phyloP scores from a whole-genome alignment of 2,113 vertebrate species.

The Sardina pilchardus region DNA sequence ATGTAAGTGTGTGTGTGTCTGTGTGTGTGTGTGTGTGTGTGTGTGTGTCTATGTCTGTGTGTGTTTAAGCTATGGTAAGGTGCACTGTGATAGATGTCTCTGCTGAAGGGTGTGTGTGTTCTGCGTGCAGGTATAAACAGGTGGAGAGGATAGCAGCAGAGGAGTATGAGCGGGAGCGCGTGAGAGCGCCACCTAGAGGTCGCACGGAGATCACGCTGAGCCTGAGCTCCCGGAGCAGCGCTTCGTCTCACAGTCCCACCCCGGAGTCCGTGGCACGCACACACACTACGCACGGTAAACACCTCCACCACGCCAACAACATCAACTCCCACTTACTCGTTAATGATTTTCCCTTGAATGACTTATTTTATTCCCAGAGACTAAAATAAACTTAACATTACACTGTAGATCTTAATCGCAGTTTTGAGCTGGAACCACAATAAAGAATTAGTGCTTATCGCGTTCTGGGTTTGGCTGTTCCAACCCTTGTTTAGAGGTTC shows the following conservation, averaged over 20 bases:
- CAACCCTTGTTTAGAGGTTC: neutral
- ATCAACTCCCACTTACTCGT: neutral
- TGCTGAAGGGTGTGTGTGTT: neutral
- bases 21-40: neutral
- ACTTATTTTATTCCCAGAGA: neutral
- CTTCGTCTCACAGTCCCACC: constrained; percentile 63
- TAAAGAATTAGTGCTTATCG: neutral
- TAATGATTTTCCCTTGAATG: neutral
- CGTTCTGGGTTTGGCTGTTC: neutral
- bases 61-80: neutral
- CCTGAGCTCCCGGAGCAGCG: constrained; percentile 77
- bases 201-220: constrained; percentile 89
- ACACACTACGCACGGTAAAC: constrained; percentile 32
- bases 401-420: neutral
- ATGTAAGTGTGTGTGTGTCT: constrained; percentile 20
- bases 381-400: neutral
- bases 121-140: constrained; percentile 86
- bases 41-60: neutral
- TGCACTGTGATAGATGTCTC: neutral
- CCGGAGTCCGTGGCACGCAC: constrained; percentile 59
- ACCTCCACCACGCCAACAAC: neutral
- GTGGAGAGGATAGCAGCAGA: constrained; percentile 87
- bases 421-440: neutral
- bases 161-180: constrained; percentile 85
- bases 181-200: constrained; percentile 72